phyloP scores from a whole-genome alignment of 2,888 invertebrate species.

The Argyresthia goedartella region DNA sequence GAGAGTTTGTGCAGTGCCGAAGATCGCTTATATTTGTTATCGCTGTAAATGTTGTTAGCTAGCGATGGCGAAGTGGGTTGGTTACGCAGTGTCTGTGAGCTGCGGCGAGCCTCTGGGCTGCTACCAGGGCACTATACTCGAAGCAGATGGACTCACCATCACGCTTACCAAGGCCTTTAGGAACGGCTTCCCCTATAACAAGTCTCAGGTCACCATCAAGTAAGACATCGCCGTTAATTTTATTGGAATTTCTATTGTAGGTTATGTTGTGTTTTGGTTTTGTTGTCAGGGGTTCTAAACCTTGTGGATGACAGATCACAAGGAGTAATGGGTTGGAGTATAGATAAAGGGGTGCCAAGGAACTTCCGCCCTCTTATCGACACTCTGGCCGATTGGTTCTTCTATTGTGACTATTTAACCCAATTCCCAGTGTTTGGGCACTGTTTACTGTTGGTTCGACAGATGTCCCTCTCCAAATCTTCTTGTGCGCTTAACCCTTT shows the following conservation, averaged over 20 bases:
- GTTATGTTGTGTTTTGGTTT: neutral
- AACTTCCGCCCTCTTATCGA: too few relatives aligned
- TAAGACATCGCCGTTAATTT: conserved; percentile 21
- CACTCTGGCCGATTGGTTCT: too few relatives aligned
- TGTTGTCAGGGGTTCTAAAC: neutral
- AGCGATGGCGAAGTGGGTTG: conserved; percentile 75
- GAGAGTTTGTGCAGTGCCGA: too few relatives aligned
- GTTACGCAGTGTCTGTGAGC: conserved; percentile 87
- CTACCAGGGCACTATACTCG: conserved; percentile 83
- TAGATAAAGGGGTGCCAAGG: too few relatives aligned
- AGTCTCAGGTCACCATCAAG: conserved; percentile 62
- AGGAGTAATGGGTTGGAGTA: too few relatives aligned
- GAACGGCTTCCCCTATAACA: conserved; percentile 77
- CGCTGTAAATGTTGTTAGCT: neutral
- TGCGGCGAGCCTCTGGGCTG: conserved; percentile 83
- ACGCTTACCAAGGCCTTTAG: conserved; percentile 85
- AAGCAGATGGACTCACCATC: conserved; percentile 78
- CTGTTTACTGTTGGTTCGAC: too few relatives aligned
- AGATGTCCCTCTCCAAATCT: too few relatives aligned
- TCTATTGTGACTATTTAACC: too few relatives aligned
- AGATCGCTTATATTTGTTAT: neutral
- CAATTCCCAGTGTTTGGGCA: too few relatives aligned
- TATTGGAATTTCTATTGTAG: neutral
- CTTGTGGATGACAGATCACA: neutral
- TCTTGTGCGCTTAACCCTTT: too few relatives aligned